Percentiles rank a stretch among this genome's conserved stretches.
Conservation (phyloP, 2,888 invertebrate species). For the Smittia sp. region DNA sequence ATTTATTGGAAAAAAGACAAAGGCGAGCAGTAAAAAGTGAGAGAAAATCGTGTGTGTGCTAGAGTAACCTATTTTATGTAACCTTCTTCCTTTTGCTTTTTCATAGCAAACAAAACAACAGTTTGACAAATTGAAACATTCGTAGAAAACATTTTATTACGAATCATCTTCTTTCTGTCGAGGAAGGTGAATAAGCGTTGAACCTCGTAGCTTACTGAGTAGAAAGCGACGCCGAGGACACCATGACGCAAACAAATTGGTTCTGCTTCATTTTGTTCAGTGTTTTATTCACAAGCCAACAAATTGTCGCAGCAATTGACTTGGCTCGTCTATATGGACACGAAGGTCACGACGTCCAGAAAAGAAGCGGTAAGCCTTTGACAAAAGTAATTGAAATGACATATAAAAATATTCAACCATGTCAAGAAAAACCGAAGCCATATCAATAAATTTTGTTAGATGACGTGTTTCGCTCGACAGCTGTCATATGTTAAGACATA, state of each 20-base stretch:
- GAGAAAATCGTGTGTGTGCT: not conserved
- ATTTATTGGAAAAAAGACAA: not conserved
- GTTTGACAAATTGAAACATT: not conserved
- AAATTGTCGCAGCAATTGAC: conserved; percentile 70
- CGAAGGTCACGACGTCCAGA: conserved; percentile 52
- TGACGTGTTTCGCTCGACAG: no score
- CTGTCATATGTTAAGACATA: no score
- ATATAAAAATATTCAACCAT: no score
- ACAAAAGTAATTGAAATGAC: no score
- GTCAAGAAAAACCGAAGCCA: no score
- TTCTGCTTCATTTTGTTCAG: conserved; percentile 58
- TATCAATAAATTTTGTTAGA: no score
- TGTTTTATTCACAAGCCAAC: conserved; percentile 65
- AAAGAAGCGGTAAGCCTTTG: conserved; percentile 52
- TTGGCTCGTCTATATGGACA: conserved; percentile 79
- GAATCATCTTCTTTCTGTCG: no score
- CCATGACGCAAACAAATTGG: conserved; percentile 46
- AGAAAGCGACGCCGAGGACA: not conserved
- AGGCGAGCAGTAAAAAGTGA: not conserved
- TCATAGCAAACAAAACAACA: not conserved
- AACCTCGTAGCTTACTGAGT: not conserved
- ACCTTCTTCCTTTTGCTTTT: not conserved
- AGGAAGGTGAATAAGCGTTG: not conserved
- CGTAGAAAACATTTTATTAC: not conserved
- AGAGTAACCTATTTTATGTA: not conserved